Conservation (phyloP, 2,888 invertebrate species). For the Caprella mutica region DNA sequence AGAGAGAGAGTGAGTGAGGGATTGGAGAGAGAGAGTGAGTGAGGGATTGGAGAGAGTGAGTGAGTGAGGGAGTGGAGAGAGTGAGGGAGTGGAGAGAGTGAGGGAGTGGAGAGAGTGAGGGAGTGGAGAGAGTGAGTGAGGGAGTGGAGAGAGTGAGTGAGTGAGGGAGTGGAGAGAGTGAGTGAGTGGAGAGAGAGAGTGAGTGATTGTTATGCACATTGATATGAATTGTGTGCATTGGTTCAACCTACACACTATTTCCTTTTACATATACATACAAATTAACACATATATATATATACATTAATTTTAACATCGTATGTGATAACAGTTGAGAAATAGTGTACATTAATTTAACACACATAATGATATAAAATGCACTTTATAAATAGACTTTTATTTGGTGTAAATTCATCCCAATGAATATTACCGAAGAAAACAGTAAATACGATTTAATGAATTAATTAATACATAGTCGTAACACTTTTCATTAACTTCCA, state of each 20-base stretch:
- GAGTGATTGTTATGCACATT: neutral
- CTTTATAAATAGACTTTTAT: neutral
- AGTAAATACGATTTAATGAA: neutral
- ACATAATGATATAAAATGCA: neutral
- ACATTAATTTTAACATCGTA: constrained; percentile 10
- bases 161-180: too few relatives aligned
- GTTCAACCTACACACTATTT: neutral
- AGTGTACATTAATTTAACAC: constrained; percentile 11
- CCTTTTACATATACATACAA: neutral
- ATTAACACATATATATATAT: constrained; percentile 13
- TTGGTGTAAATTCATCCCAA: neutral
- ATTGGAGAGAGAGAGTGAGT: constrained; percentile 2
- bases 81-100: too few relatives aligned
- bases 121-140: too few relatives aligned
- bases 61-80: too few relatives aligned
- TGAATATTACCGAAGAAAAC: neutral
- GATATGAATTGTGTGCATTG: too few relatives aligned
- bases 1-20: constrained; percentile 3
- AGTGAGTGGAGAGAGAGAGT: too few relatives aligned
- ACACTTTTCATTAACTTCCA: neutral
- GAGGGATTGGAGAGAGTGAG: too few relatives aligned
- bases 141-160: too few relatives aligned
- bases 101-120: too few relatives aligned
- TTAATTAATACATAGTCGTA: neutral
- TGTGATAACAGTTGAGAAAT: constrained; percentile 16